Evolutionary conservation across 2,888 invertebrate genomes (phyloP), one percentile per base, ranked within the genome.

Genomic region (Netelia fuscicornis): DNA sequence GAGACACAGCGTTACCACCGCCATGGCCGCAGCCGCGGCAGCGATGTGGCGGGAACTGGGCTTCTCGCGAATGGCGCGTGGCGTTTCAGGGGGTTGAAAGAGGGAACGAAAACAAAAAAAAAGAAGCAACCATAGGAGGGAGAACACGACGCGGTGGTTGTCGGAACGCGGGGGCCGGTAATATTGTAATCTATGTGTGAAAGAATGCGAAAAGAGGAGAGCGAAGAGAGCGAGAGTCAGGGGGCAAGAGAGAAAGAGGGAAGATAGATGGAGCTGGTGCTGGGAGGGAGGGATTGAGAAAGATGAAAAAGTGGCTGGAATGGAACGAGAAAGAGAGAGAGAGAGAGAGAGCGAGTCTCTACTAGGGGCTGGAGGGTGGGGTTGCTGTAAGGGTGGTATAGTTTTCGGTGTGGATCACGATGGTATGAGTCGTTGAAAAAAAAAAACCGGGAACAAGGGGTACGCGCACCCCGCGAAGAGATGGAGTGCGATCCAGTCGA

Each of bases 171-270:
- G 87, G 87, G 87, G 88, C 87, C 86, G 90, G 91, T 92, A 92
- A 93, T 93, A 93, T 93, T 93, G 93, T 93, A 93, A 93, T 93
- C 93, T 93, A 93, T 93, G 93, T 91, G 92, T 91, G 90, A 90
- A 92, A 93, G 92, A 92, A 93, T 90, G 92, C 89, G 90, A 88
- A 89, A 91, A 88, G 91, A 91, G 91, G 86, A 89, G 89, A 17
- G 17, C 81, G 83, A 86, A 81, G 87, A 84, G 77, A 83, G 86
- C 80, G 75, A 48, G 56, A 54, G 48, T 62, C 42, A 56, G 30
- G 78, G 30, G 30, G 62, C 62, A 72, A 30, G 79, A 75, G 87
- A 44, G 81, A 83, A 81, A 70, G 48, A 67, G 25, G 58, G 68
- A 44, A 64, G 75, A 82, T 71, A 20, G 72, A 74, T 71, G 78